A percentile compares a stretch with the other conserved stretches of the same genome.
phyloP scores from a whole-genome alignment of 2,113 vertebrate genomes.

The Aplodontia rufa region DNA sequence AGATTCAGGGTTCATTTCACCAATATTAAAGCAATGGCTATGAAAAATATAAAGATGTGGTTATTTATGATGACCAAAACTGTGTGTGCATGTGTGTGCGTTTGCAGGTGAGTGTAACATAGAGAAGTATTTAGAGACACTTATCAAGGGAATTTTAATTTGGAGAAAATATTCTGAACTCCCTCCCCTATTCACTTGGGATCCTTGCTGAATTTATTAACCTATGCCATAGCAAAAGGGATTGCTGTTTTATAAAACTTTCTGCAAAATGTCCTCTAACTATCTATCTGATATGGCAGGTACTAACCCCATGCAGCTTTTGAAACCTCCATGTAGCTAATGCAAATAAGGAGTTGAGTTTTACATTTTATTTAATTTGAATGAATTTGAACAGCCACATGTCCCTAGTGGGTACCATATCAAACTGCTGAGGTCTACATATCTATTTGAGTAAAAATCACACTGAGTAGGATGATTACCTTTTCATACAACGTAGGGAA shows the following conservation, averaged over 20 bases:
- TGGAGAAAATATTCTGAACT: neutral
- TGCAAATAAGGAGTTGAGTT: neutral
- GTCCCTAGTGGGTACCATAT: neutral
- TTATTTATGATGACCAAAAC: constrained; percentile 6
- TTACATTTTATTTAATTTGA: neutral
- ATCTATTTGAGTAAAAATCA: neutral
- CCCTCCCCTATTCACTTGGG: neutral
- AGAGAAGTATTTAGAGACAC: neutral
- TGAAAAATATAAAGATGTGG: constrained; percentile 37
- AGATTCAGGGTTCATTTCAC: constrained; percentile 29
- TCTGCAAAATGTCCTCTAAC: neutral
- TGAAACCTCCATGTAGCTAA: neutral
- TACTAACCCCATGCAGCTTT: neutral
- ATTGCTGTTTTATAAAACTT: neutral
- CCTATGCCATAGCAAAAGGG: neutral
- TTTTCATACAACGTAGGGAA: neutral
- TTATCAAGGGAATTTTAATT: neutral
- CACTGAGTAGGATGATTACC: neutral
- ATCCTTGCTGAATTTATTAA: neutral
- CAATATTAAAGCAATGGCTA: constrained; percentile 34
- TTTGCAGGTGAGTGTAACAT: neutral
- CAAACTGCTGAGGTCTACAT: neutral
- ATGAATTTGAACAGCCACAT: neutral
- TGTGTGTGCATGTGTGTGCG: neutral
- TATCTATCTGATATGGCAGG: neutral